Evolutionary conservation across 2,797 vertebrate species (phyloP), one percentile per base, ranked within the genome.

Genomic region (Sylvilagus floridanus): DNA sequence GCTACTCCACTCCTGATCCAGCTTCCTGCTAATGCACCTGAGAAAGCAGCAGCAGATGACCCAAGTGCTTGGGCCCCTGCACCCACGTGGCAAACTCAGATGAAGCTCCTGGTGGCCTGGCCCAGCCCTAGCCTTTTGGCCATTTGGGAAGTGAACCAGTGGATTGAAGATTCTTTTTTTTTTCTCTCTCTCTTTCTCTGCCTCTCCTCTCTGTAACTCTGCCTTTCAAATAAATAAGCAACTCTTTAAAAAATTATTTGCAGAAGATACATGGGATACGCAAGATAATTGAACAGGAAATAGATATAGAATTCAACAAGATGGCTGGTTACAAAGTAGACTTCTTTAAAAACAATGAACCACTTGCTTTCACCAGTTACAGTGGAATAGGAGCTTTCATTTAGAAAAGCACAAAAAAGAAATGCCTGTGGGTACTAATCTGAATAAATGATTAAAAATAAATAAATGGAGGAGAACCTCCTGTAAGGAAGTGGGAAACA

Each of bases 361-460:
- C 73, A 84, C 78, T 13, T 60, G 9, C 54, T 93, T 91, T 47
- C 42, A 47, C 42, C 42, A 75, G 17, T 75, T 85, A 60, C 47
- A 72, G 17, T 88, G 50, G 24, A 91, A 84, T 63, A 81, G 73
- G 35, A 83, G 22, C 13, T 68, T 54, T 12, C 47, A 84, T 71
- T 94, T 95, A 73, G 54, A 83, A 90, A 90, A 83, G 12, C 57
- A 60, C 22, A n/a, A 60, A 71, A 89, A 90, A 89, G 50, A 73
- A 89, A 84, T 89, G 32, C 42, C 21, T 28, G 7, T 42, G 79
- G 54, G 4, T 68, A 83, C 71, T 71, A 91, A 57, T 47, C 42
- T 47, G 42, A 47, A 47, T 9, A 47, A 47, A 47, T 47, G 42
- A 47, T 47, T 47, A 47, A 47, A 47, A 47, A 47, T 92, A 85